Conservation (phyloP, 2,888 invertebrate species). For the Papilio gigon region DNA sequence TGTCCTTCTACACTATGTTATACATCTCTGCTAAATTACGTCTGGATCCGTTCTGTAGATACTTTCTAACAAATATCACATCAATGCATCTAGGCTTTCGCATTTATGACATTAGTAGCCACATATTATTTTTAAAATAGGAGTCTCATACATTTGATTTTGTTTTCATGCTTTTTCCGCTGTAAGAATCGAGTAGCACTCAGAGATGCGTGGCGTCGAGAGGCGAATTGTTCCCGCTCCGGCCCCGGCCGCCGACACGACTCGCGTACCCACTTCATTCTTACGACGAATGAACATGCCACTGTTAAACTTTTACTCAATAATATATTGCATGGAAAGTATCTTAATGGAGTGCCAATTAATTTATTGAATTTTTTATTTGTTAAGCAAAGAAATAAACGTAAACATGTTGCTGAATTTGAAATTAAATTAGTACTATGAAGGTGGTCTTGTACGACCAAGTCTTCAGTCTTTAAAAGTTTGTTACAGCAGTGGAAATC, state of each 20-base stretch:
- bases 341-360: conserved; percentile 20
- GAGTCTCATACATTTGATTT: conserved; percentile 5
- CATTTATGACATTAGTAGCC: too few species aligned
- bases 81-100: too few species aligned
- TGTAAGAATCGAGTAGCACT: conserved; percentile 36
- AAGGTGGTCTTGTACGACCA: too few species aligned
- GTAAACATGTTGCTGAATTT: background rate
- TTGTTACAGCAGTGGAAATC: too few species aligned
- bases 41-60: too few species aligned
- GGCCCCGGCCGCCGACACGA: conserved; percentile 45
- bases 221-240: conserved; percentile 32
- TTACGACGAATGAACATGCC: conserved; percentile 26
- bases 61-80: too few species aligned
- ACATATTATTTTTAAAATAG: background rate
- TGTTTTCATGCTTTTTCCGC: background rate
- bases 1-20: too few species aligned
- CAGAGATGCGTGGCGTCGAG: conserved; percentile 34
- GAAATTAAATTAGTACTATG: background rate
- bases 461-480: too few species aligned
- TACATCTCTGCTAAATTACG: too few species aligned
- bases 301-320: conserved; percentile 3
- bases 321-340: conserved; percentile 7
- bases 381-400: background rate
- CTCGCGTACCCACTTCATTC: conserved; percentile 46
- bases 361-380: background rate